A percentile compares a stretch with the other conserved stretches of the same genome.
Conservation (phyloP, 2,888 invertebrate species). For the Dicycla oo region DNA sequence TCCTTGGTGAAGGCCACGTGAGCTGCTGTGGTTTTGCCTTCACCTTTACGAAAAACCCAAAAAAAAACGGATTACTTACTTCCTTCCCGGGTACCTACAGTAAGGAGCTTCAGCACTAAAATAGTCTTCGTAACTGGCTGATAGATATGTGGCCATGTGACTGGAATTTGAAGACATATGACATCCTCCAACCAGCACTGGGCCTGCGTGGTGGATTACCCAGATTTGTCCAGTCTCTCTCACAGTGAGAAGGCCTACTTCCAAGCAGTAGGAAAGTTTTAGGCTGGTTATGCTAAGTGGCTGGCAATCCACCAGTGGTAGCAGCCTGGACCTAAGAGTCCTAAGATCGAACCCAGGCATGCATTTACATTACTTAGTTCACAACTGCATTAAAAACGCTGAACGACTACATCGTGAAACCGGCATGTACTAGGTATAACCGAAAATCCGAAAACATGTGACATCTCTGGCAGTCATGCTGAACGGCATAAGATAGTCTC, state of each 20-base stretch:
- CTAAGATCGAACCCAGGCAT: background rate
- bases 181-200: background rate
- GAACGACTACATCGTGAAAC: background rate
- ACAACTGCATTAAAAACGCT: background rate
- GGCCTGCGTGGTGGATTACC: background rate
- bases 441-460: background rate
- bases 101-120: background rate
- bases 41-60: slow-evolving; percentile 50
- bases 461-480: background rate
- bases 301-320: background rate
- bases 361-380: background rate
- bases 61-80: background rate
- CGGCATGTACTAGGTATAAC: background rate
- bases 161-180: background rate
- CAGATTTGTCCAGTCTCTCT: background rate
- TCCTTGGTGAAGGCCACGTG: slow-evolving; percentile 90
- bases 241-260: background rate
- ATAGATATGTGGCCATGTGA: background rate
- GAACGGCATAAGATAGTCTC: background rate
- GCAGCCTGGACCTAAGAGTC: background rate
- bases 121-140: background rate
- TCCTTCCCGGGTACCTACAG: background rate
- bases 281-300: no score
- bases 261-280: background rate
- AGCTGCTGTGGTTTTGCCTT: slow-evolving; percentile 89